phyloP scores from a whole-genome alignment of 2,113 vertebrate genomes.

The Bettongia penicillata region DNA sequence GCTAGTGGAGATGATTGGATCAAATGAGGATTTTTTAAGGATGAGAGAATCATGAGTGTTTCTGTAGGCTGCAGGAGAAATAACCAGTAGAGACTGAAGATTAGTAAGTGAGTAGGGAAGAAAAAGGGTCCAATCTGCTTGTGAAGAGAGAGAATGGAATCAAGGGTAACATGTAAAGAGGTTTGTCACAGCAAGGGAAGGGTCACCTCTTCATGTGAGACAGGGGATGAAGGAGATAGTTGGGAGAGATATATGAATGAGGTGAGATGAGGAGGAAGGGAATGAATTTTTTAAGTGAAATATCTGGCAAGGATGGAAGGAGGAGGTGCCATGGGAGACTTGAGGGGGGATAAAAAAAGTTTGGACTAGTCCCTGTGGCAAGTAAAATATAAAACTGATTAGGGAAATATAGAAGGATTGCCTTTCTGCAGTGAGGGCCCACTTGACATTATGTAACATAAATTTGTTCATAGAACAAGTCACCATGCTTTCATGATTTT shows the following conservation, averaged over 20 bases:
- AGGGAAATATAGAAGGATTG: background rate
- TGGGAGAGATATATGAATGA: background rate
- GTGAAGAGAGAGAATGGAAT: background rate
- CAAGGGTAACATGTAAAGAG: background rate
- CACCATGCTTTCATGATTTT: background rate
- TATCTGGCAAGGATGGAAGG: background rate
- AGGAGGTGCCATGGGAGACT: background rate
- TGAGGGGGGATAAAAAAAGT: background rate
- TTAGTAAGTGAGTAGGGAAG: background rate
- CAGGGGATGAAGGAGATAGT: background rate
- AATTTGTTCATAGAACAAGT: background rate
- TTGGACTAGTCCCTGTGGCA: background rate
- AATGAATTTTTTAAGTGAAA: background rate
- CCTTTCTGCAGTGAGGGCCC: background rate
- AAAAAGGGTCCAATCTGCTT: background rate
- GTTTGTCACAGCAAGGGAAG: background rate
- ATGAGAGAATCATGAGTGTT: background rate
- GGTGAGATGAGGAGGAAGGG: background rate
- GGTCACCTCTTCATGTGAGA: background rate
- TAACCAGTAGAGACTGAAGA: background rate
- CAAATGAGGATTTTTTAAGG: background rate
- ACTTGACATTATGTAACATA: background rate
- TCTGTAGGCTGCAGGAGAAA: background rate
- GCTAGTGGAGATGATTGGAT: background rate
- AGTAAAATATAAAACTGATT: background rate